Evolutionary conservation across 2,888 invertebrate species (phyloP), one percentile per base, ranked within the genome.

Genomic region (Cosmia trapezina): DNA sequence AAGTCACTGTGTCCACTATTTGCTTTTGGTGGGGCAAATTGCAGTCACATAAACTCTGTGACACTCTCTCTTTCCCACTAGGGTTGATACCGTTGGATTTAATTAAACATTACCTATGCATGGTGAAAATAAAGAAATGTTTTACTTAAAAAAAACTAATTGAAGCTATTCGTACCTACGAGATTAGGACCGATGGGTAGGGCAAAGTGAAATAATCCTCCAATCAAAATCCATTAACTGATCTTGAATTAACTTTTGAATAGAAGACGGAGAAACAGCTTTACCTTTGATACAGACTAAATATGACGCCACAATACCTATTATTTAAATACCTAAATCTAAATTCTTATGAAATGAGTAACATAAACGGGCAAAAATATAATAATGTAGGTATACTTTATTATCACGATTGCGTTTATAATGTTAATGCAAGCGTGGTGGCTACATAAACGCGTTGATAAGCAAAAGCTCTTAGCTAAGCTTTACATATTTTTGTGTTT

Each of bases 381-480:
- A 28, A 76, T 41, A 33, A 54, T 47, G 47, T 54, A 41, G 41
- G 41, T 41, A 43, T 68, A 67, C 11, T 63, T 56, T 72, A 14
- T 70, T 43, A 66, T 73, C 53, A 41, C 66, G 69, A 70, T 73
- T 66, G 45, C 56, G 43, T 74, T 74, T 70, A 74, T 70, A 67
- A 66, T 70, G 56, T 69, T 69, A 69, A 65, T 69, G 83, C 69
- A 83, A 67, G 80, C 61, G 57, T 65, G 57, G 67, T 65, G 67
- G 56, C 67, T 57, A 67, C 53, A 57, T 51, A 63, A 63, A 64
- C 57, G 64, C 57, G 49, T 78, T 57, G 66, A 74, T 74, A 83
- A 81, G 75, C 80, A 56, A 83, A 83, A 70, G 83, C 61, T 70
- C 66, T 78, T 61, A 62, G 70, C 57, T 47, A 74, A 74, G 60